A percentile compares a stretch with the other conserved stretches of the same genome.
Evolutionary conservation across 2,797 vertebrate genomes (phyloP).

Genomic region (Rhincodon typus): DNA sequence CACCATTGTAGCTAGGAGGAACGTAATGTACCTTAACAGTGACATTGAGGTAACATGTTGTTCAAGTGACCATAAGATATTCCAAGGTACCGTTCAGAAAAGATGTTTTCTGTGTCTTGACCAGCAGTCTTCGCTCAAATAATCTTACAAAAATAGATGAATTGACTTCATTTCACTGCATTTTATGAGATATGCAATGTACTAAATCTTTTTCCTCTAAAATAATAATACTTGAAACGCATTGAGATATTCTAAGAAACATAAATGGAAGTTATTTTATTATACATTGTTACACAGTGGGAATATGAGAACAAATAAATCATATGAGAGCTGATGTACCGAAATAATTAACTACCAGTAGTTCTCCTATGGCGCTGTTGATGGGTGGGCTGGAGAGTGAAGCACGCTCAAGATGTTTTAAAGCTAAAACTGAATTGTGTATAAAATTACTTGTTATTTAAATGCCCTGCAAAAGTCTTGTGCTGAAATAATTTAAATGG

Average conservation of each 20-base stretch:
- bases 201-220: not conserved
- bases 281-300: not conserved
- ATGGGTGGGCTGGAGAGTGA: not conserved
- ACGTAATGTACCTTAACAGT: too few relatives aligned
- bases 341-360: not conserved
- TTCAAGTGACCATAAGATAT: not conserved
- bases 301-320: not conserved
- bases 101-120: not conserved
- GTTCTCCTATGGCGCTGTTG: not conserved
- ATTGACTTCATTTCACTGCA: not conserved
- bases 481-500: not conserved
- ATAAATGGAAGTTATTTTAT: not conserved
- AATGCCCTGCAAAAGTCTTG: not conserved
- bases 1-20: too few relatives aligned
- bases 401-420: not conserved
- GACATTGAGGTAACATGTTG: not conserved
- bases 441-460: not conserved
- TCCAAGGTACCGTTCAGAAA: not conserved
- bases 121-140: not conserved
- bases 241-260: not conserved
- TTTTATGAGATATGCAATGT: not conserved
- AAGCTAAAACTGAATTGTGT: not conserved
- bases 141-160: not conserved
- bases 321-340: not conserved
- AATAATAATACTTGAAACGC: not conserved